A percentile compares a stretch with the other conserved stretches of the same genome.
Evolutionary conservation across 1,140 invertebrate species (phyloP).

Genomic region (Hylaeus anthracinus): DNA sequence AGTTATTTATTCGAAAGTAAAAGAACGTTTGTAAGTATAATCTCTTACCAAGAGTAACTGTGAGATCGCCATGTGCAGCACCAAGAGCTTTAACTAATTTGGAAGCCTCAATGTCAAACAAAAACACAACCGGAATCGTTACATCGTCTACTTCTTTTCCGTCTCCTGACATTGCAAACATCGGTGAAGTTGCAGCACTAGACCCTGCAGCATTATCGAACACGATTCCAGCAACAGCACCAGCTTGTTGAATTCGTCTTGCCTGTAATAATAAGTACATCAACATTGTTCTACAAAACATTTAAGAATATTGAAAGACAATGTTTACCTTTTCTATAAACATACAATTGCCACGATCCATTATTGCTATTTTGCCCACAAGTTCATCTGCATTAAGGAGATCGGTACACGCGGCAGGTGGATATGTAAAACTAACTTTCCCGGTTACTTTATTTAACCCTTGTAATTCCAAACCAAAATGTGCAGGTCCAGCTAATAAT

Average conservation of each 20-base stretch:
- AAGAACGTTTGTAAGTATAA: neutral
- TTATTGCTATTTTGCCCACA: slow-evolving; percentile 90
- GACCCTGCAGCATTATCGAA: slow-evolving; percentile 92
- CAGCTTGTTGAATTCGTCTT: slow-evolving; percentile 89
- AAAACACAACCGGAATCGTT: slow-evolving; percentile 94
- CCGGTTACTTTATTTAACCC: slow-evolving; percentile 83
- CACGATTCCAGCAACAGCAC: slow-evolving; percentile 92
- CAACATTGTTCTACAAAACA: neutral
- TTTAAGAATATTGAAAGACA: neutral
- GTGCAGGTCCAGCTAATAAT: slow-evolving; percentile 92
- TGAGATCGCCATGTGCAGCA: slow-evolving; percentile 61
- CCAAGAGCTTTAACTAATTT: slow-evolving; percentile 83
- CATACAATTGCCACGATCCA: slow-evolving; percentile 95
- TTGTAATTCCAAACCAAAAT: slow-evolving; percentile 91
- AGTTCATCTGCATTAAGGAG: slow-evolving; percentile 84
- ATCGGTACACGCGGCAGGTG: slow-evolving; percentile 86
- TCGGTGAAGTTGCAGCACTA: slow-evolving; percentile 86
- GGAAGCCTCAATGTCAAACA: slow-evolving; percentile 91
- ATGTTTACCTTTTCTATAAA: slow-evolving; percentile 94
- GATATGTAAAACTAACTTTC: slow-evolving; percentile 84
- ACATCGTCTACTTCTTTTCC: slow-evolving; percentile 89
- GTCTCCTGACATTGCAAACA: slow-evolving; percentile 98
- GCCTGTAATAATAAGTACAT: slow-evolving; percentile 81
- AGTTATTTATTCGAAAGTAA: too few species aligned
- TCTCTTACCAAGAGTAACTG: slow-evolving; percentile 68